Evolutionary conservation across 1,140 invertebrate species (phyloP).

Genomic region (Globodera ellingtonae): DNA sequence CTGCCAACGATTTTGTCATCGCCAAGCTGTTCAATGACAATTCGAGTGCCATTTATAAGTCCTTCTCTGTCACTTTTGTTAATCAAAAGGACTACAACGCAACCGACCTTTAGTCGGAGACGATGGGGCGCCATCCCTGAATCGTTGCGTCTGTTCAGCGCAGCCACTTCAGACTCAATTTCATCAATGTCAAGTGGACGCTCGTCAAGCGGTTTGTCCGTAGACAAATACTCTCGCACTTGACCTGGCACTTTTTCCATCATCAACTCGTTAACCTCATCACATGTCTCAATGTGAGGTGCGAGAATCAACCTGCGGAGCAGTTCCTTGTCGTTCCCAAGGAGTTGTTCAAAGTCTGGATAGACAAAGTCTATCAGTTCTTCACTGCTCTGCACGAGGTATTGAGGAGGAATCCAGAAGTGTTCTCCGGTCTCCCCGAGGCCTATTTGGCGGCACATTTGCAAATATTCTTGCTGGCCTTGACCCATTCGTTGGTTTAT

Average conservation of each 20-base stretch:
- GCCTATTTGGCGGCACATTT: too few species aligned
- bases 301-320: background rate
- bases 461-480: too few species aligned
- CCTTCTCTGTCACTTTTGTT: conserved; percentile 10
- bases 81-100: conserved; percentile 6
- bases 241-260: background rate
- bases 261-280: background rate
- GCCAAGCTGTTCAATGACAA: conserved; percentile 8
- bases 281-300: background rate
- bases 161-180: too few species aligned
- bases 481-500: too few species aligned
- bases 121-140: conserved; percentile 16
- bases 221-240: background rate
- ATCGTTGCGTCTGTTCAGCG: conserved; percentile 10
- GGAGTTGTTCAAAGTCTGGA: background rate
- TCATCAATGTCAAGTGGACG: conserved; percentile 18
- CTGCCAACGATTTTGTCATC: background rate
- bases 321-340: background rate
- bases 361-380: background rate
- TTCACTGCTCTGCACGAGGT: too few species aligned
- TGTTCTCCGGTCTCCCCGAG: too few species aligned
- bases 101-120: conserved; percentile 13
- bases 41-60: conserved; percentile 30
- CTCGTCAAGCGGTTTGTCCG: background rate
- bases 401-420: too few species aligned